phyloP scores from a whole-genome alignment of 2,113 vertebrate species.

The Mustela nigripes region DNA sequence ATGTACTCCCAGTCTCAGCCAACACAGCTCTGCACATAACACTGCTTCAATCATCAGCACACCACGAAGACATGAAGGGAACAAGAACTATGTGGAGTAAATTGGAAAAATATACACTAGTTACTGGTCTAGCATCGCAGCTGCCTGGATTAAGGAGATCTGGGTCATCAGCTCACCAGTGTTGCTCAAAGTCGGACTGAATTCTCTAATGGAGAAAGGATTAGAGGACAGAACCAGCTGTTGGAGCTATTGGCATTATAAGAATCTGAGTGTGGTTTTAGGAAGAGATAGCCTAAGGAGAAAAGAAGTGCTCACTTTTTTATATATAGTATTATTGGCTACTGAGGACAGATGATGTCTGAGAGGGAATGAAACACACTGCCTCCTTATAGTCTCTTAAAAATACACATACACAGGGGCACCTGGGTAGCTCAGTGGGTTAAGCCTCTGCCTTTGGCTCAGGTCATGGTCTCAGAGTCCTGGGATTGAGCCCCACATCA shows the following conservation, averaged over 20 bases:
- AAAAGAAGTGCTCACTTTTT: not conserved
- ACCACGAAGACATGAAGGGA: not conserved
- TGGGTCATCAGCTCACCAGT: conserved; percentile 60
- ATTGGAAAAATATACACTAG: conserved; percentile 43
- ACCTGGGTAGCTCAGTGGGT: too few species aligned
- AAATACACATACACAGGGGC: not conserved
- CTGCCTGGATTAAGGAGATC: conserved; percentile 61
- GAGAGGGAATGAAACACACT: not conserved
- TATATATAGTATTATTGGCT: not conserved
- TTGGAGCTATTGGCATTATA: not conserved
- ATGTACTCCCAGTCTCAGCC: not conserved
- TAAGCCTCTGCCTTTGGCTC: too few species aligned
- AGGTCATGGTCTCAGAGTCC: too few species aligned
- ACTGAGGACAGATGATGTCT: not conserved
- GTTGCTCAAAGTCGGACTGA: conserved; percentile 49
- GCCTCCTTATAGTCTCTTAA: not conserved
- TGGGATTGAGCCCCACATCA: too few species aligned
- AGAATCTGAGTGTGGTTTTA: conserved; percentile 57
- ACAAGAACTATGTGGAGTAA: not conserved
- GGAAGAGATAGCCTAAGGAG: not conserved
- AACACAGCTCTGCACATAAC: not conserved
- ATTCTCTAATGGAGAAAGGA: conserved; percentile 54
- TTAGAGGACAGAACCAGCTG: conserved; percentile 57
- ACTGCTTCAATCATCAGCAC: not conserved
- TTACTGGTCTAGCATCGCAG: not conserved